Conservation (phyloP, 92 coral and sea anemone species). For the Heliopora coerulea region DNA sequence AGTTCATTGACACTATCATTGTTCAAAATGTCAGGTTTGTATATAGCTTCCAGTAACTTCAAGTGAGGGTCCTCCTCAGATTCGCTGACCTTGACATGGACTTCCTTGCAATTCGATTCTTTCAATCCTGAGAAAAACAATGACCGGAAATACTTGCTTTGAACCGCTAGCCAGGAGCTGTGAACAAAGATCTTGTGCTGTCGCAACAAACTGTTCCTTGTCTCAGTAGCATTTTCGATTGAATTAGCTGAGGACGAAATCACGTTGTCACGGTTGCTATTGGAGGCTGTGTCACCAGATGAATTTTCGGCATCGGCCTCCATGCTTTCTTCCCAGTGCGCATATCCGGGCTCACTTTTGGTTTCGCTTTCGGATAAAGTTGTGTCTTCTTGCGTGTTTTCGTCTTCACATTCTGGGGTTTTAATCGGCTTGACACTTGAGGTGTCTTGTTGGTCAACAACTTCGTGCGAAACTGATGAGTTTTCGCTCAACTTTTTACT, state of each 20-base stretch:
- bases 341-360: not conserved
- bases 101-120: conserved; percentile 26
- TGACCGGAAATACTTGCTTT: conserved; percentile 24
- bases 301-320: not conserved
- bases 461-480: not conserved
- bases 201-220: not conserved
- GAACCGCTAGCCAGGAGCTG: conserved; percentile 33
- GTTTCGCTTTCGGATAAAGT: not conserved
- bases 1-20: not conserved
- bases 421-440: not conserved
- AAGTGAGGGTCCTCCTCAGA: conserved; percentile 15
- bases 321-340: not conserved
- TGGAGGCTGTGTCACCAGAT: not conserved
- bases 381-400: not conserved
- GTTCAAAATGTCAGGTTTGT: conserved; percentile 20
- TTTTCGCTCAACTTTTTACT: not conserved
- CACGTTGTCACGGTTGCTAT: not conserved
- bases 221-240: not conserved
- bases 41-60: conserved; percentile 20
- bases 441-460: too few species aligned
- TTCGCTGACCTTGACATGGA: conserved; percentile 9
- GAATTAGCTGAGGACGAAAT: not conserved
- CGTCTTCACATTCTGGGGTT: not conserved
- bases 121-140: conserved; percentile 37
- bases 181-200: conserved; percentile 26